A percentile compares a stretch with the other conserved stretches of the same genome.
phyloP scores from a whole-genome alignment of 2,888 invertebrate species.

The Pardosa pseudoannulata region DNA sequence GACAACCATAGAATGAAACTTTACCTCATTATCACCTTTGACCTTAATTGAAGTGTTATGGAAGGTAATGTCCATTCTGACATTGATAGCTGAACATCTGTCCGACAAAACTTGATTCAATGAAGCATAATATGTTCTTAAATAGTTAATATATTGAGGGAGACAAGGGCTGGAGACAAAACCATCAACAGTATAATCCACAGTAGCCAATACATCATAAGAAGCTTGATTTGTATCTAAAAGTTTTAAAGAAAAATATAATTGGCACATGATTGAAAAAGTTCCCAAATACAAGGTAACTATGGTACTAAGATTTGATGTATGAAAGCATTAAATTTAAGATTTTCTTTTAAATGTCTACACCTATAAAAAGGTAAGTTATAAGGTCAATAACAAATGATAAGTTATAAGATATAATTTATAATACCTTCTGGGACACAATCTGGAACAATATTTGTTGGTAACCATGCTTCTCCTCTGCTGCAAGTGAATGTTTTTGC shows the following conservation, averaged over 20 bases:
- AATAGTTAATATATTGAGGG: conserved; percentile 84
- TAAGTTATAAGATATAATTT: too few relatives aligned
- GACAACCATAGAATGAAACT: too few relatives aligned
- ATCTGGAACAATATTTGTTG: conserved; percentile 92
- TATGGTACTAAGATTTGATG: too few relatives aligned
- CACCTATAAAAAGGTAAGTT: too few relatives aligned
- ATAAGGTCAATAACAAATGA: too few relatives aligned
- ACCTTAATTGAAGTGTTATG: conserved; percentile 83
- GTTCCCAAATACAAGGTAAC: too few relatives aligned
- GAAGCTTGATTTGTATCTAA: conserved; percentile 94
- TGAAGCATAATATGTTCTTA: conserved; percentile 83
- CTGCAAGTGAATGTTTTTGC: conserved; percentile 90
- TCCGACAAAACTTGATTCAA: conserved; percentile 90
- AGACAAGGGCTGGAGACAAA: conserved; percentile 90
- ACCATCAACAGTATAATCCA: conserved; percentile 92
- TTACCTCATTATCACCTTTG: conserved; percentile 76
- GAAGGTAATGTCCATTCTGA: conserved; percentile 95
- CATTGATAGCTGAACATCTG: conserved; percentile 94
- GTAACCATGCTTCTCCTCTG: conserved; percentile 88
- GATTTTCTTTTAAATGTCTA: too few relatives aligned
- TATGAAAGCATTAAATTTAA: too few relatives aligned
- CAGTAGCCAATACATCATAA: conserved; percentile 91
- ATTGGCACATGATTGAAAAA: too few relatives aligned
- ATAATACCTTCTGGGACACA: conserved; percentile 91
- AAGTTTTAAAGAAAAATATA: too few relatives aligned